phyloP scores from a whole-genome alignment of 1,140 invertebrate species.

The Ptiloglossa arizonensis region DNA sequence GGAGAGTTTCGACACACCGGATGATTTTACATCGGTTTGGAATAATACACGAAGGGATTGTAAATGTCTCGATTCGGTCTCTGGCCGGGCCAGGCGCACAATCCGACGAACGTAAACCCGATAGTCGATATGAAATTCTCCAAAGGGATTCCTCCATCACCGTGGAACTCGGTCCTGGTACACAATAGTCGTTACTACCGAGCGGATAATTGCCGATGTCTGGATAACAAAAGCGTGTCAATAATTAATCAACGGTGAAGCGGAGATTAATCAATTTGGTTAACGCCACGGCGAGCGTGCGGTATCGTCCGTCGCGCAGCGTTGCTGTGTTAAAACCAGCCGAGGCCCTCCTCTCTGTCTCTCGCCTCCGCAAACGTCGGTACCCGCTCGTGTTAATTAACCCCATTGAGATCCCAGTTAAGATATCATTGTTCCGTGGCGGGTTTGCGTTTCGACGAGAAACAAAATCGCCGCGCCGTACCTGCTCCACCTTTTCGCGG shows the following conservation, averaged over 20 bases:
- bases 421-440: slow-evolving; percentile 77
- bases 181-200: slow-evolving; percentile 6
- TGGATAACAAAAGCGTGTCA: slow-evolving; percentile 77
- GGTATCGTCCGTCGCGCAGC: slow-evolving; percentile 33
- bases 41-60: no score
- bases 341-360: slow-evolving; percentile 22
- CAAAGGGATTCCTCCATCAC: neutral
- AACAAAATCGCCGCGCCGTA: slow-evolving; percentile 47
- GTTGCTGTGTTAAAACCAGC: slow-evolving; percentile 43
- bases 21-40: no score
- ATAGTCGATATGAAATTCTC: neutral
- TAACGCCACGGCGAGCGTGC: slow-evolving; percentile 62
- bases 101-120: neutral
- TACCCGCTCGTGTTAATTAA: slow-evolving; percentile 76
- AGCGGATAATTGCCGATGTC: slow-evolving; percentile 73
- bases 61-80: neutral
- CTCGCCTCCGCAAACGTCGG: slow-evolving; percentile 54
- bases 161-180: neutral
- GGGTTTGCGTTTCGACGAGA: slow-evolving; percentile 61
- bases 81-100: no score
- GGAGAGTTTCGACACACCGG: no score
- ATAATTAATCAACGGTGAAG: slow-evolving; percentile 75
- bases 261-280: slow-evolving; percentile 77
- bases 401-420: slow-evolving; percentile 74
- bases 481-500: slow-evolving; percentile 38